Conservation (phyloP, 1,140 invertebrate genomes). For the Drosophila erecta region DNA sequence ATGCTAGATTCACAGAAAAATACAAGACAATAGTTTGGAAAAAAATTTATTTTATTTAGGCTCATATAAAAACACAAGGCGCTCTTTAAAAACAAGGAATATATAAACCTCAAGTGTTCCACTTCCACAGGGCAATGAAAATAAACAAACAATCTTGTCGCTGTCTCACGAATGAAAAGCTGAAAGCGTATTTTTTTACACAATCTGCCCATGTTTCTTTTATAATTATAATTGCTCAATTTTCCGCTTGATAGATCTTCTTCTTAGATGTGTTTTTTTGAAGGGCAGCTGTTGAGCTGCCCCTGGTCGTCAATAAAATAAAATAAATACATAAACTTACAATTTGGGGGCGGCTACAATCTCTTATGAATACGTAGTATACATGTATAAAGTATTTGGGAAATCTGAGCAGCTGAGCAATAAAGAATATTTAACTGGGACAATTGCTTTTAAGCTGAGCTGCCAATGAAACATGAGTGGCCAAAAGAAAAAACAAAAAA, state of each 20-base stretch:
- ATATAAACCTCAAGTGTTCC: background rate
- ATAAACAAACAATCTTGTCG: conserved; percentile 24
- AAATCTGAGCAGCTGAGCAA: background rate
- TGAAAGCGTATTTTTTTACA: background rate
- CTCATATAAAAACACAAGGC: no score
- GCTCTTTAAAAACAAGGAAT: no score
- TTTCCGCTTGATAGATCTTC: conserved; percentile 5
- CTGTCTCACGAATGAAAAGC: background rate
- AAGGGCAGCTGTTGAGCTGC: no score
- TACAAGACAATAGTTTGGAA: no score
- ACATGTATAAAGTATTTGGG: background rate
- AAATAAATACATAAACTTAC: no score
- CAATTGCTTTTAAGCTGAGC: background rate
- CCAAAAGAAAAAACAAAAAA: background rate
- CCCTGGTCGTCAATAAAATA: no score
- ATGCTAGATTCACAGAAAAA: no score
- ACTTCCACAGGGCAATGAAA: conserved; percentile 10
- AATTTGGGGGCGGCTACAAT: no score
- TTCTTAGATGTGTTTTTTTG: background rate
- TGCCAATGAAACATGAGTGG: conserved; percentile 31
- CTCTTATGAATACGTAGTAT: no score
- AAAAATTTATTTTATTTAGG: no score
- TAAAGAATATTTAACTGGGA: background rate
- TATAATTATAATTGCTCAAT: conserved; percentile 44
- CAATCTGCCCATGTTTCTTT: conserved; percentile 26